Percentiles rank a stretch among this genome's conserved stretches.
These are phyloP conservation scores for Mungos mungo DNA, from an alignment of 2,113 vertebrate genomes.

Conservation along the genomic window DNA sequence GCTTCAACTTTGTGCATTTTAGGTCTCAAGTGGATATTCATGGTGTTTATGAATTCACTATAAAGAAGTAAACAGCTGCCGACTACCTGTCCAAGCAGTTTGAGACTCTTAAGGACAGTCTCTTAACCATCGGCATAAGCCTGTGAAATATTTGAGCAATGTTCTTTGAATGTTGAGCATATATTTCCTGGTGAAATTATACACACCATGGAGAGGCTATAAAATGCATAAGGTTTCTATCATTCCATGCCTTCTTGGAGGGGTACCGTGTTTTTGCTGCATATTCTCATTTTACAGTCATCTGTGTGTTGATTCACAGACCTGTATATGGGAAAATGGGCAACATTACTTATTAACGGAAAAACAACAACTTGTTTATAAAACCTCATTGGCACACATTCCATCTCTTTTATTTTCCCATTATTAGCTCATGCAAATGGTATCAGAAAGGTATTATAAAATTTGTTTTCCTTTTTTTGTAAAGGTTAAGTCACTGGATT, in stretches of 20 bases:
- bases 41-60: constrained; percentile 89
- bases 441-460: background rate
- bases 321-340: constrained; percentile 89
- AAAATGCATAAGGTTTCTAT: constrained; percentile 90
- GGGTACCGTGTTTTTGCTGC: constrained; percentile 97
- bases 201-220: constrained; percentile 86
- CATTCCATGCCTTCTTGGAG: constrained; percentile 93
- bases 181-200: constrained; percentile 85
- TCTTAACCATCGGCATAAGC: constrained; percentile 46
- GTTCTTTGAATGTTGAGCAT: constrained; percentile 64
- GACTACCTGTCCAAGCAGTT: constrained; percentile 55
- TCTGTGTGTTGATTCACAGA: constrained; percentile 79
- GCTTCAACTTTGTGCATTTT: constrained; percentile 90
- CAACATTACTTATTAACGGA: constrained; percentile 42
- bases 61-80: constrained; percentile 67
- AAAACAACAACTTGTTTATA: constrained; percentile 19
- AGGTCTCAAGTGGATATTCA: constrained; percentile 82
- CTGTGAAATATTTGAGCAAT: constrained; percentile 72
- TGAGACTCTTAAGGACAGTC: constrained; percentile 63
- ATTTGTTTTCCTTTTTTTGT: background rate
- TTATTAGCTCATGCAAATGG: constrained; percentile 35
- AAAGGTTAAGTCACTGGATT: background rate
- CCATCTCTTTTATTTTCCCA: constrained; percentile 41
- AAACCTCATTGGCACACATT: constrained; percentile 24
- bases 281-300: constrained; percentile 92